These are phyloP conservation scores for Phrynocephalus vlangalii DNA, from an alignment of 2,797 vertebrate species.

Conservation along the genomic window DNA sequence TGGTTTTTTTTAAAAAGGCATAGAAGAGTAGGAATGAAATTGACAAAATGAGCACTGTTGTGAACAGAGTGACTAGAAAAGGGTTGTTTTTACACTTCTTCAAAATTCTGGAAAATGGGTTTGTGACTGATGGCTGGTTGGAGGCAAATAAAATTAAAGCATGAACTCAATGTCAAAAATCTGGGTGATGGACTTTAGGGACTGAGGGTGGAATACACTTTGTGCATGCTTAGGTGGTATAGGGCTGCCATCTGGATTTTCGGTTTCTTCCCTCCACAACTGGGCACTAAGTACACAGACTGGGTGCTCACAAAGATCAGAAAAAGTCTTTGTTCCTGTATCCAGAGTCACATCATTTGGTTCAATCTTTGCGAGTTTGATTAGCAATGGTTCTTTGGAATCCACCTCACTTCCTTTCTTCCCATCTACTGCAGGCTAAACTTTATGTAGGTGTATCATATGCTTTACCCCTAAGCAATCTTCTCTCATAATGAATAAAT, in stretches of 20 bases:
- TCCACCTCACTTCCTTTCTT: background rate
- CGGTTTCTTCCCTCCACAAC: background rate
- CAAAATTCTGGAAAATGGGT: background rate
- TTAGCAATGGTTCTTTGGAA: background rate
- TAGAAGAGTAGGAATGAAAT: background rate
- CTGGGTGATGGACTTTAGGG: too few species aligned
- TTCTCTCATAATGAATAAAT: background rate
- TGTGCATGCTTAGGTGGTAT: background rate
- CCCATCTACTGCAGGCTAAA: background rate
- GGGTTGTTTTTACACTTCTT: background rate
- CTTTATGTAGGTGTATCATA: background rate
- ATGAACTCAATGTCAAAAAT: too few species aligned
- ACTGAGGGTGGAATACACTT: too few species aligned
- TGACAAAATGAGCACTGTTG: background rate
- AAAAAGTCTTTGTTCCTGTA: background rate
- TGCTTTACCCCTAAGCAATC: background rate
- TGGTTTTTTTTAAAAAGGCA: background rate
- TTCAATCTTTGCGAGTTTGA: background rate
- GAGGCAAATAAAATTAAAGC: background rate
- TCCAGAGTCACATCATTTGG: background rate
- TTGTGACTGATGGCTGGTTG: background rate
- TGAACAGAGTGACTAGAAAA: background rate
- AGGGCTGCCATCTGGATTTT: background rate
- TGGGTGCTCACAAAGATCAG: background rate
- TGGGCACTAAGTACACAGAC: background rate